These are phyloP conservation scores for Macrobrachium nipponense DNA, from an alignment of 1,140 invertebrate genomes.

Conservation along the genomic window DNA sequence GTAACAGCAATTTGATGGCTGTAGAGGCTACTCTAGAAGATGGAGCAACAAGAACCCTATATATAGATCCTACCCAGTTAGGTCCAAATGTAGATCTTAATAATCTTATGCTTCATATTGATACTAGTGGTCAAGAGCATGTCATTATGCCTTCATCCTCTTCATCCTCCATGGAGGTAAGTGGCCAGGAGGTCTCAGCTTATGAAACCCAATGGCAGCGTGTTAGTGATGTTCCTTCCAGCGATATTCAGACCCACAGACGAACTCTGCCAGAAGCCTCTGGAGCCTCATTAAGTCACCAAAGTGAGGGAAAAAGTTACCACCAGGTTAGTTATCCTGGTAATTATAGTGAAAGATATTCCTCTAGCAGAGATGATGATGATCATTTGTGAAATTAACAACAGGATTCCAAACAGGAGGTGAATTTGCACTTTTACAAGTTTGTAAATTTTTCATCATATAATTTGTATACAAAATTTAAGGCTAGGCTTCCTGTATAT, in stretches of 20 bases:
- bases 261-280: not conserved
- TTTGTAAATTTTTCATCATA: no score
- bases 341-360: not conserved
- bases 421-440: no score
- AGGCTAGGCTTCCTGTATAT: no score
- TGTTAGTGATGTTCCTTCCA: not conserved
- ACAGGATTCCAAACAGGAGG: no score
- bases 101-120: constrained; percentile 63
- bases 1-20: constrained; percentile 54
- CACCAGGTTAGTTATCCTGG: constrained; percentile 8
- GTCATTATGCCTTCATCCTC: constrained; percentile 63
- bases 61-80: constrained; percentile 62
- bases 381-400: no score
- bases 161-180: constrained; percentile 33
- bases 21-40: constrained; percentile 64
- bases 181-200: constrained; percentile 4
- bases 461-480: no score
- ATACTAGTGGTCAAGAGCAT: constrained; percentile 62
- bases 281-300: not conserved
- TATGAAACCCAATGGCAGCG: not conserved
- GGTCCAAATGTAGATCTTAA: constrained; percentile 63
- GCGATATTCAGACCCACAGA: no score
- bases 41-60: constrained; percentile 62
- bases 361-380: no score
- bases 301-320: not conserved